Base-by-base conservation (phyloP, 2,113 vertebrate genomes). In the Gyps fulvus region DNA sequence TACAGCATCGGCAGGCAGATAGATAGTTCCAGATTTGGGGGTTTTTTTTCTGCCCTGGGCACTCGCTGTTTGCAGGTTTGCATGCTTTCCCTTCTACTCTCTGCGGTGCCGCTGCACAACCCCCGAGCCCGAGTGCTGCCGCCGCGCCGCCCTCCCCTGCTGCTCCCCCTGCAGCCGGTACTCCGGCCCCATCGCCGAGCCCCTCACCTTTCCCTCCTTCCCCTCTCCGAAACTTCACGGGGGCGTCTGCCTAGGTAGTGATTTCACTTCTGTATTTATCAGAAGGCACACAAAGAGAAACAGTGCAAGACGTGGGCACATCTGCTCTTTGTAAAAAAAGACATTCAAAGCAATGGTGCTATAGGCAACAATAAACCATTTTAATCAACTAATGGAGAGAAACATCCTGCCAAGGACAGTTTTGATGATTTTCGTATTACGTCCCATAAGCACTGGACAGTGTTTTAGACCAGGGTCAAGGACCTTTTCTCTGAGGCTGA, bases 311-410 rank as follows among this genome's bases (percentile, higher is more conserved):
- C 27, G 18, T 2, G 23, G 67, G 38, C 69, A 76, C 69, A 72
- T 57, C 91, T 95, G 89, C 40, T 89, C 73, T 85, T 76, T 50
- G 91, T 81, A 71, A 90, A 90, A 92, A 79, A 76, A 25, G 40
- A 77, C 34, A 55, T 69, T 66, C 45, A 72, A 91, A 93, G 31
- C 61, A 87, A 95, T 17, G 54, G 58, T 54, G 73, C 83, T 96
- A 70, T 52, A 69, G 93, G 95, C 86, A 97, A 87, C 54, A 95
- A 91, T 92, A 95, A 95, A 91, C 43, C 81, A 76, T 94, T 95
- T 89, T 87, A 96, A 96, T 94, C 81, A 95, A 70, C 61, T 96
- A 95, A 95, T 91, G 69, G 87, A 89, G 92, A 92, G 72, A 89
- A 91, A 69, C 36, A 86, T 74, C 31, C 52, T 89, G 89, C 81